Evolutionary conservation across 2,888 invertebrate genomes (phyloP).

Genomic region (Stenoptilia bipunctidactyla): DNA sequence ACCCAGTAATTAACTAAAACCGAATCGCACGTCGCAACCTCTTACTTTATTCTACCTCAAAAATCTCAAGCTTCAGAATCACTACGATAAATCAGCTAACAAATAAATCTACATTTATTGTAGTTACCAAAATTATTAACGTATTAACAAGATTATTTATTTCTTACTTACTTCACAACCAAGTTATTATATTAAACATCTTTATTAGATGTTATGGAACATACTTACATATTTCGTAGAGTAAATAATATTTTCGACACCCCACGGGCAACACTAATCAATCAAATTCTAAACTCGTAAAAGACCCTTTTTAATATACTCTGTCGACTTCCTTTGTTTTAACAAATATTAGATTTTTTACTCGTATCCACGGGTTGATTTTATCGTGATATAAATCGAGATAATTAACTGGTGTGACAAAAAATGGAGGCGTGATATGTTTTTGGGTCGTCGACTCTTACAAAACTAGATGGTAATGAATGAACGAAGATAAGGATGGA

Average conservation of each 20-base stretch:
- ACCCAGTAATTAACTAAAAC: slow-evolving; percentile 65
- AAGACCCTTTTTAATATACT: slow-evolving; percentile 22
- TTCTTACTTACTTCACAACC: too few species aligned
- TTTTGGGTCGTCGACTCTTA: slow-evolving; percentile 64
- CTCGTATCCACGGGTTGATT: slow-evolving; percentile 33
- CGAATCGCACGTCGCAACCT: slow-evolving; percentile 20
- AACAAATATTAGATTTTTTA: slow-evolving; percentile 26
- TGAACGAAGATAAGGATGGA: slow-evolving; percentile 65
- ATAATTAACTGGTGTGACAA: slow-evolving; percentile 69
- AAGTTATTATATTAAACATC: too few species aligned
- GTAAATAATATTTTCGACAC: slow-evolving; percentile 20
- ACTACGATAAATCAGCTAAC: too few species aligned
- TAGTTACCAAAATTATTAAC: too few species aligned
- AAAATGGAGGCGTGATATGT: slow-evolving; percentile 66
- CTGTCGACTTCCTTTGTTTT: slow-evolving; percentile 17
- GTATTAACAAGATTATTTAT: too few species aligned
- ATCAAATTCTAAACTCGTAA: slow-evolving; percentile 22
- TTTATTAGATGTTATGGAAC: too few species aligned
- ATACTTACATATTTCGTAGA: too few species aligned
- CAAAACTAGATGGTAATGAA: slow-evolving; percentile 68
- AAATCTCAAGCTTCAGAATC: too few species aligned
- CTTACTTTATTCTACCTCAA: too few species aligned
- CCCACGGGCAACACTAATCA: slow-evolving; percentile 22
- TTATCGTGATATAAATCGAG: slow-evolving; percentile 65
- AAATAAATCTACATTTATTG: too few species aligned